Conservation (phyloP, 2,797 vertebrate species). For the Lates japonicus region DNA sequence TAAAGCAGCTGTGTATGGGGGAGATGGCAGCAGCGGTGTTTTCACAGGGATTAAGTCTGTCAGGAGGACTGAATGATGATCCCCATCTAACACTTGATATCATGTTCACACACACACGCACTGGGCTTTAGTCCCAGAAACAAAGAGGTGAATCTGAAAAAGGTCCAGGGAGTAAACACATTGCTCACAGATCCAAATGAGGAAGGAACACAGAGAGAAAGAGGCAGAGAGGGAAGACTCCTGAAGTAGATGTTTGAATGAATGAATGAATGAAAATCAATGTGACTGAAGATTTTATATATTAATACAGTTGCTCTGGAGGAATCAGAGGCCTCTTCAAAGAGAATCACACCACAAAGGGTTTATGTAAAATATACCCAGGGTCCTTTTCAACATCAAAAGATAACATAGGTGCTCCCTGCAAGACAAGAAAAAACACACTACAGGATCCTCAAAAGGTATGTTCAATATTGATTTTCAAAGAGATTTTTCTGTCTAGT, state of each 20-base stretch:
- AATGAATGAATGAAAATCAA: slow-evolving; percentile 57
- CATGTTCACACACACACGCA: slow-evolving; percentile 30
- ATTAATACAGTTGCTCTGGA: slow-evolving; percentile 29
- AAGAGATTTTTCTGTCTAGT: slow-evolving; percentile 10
- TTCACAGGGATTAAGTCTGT: slow-evolving; percentile 65
- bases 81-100: slow-evolving; percentile 53
- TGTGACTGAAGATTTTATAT: slow-evolving; percentile 25
- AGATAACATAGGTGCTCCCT: slow-evolving; percentile 19
- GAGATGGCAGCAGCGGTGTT: slow-evolving; percentile 41
- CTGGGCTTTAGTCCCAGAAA: slow-evolving; percentile 34
- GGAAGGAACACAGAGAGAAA: background rate
- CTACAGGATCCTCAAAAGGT: slow-evolving; percentile 1
- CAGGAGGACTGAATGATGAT: slow-evolving; percentile 66
- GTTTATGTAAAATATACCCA: slow-evolving; percentile 44
- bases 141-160: slow-evolving; percentile 40
- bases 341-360: slow-evolving; percentile 37
- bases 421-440: slow-evolving; percentile 15
- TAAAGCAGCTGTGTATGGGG: slow-evolving; percentile 45
- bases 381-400: slow-evolving; percentile 52
- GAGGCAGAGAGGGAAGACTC: slow-evolving; percentile 18
- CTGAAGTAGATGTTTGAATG: slow-evolving; percentile 42
- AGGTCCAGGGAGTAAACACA: slow-evolving; percentile 43
- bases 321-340: slow-evolving; percentile 48
- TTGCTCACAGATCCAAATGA: slow-evolving; percentile 39
- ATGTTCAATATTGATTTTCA: slow-evolving; percentile 22